Conservation (phyloP, 2,797 vertebrate species). For the Etheostoma perlongum region DNA sequence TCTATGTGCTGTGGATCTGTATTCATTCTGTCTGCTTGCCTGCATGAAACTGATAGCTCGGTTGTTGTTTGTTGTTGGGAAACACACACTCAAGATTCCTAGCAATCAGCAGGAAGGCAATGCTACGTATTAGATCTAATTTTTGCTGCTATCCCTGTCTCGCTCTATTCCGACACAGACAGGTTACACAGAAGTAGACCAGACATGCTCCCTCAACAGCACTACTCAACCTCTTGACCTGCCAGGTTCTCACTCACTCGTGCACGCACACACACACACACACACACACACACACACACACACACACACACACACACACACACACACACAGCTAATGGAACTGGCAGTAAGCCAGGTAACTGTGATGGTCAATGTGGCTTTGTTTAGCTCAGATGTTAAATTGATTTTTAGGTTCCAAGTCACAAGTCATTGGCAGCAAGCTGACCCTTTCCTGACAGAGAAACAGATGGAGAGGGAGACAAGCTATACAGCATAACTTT, state of each 20-base stretch:
- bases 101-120: conserved; percentile 41
- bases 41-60: conserved; percentile 29
- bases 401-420: conserved; percentile 68
- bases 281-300: neutral
- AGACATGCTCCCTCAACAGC: conserved; percentile 39
- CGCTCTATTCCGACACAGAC: conserved; percentile 11
- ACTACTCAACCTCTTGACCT: conserved; percentile 44
- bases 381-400: conserved; percentile 62
- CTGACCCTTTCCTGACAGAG: conserved; percentile 40
- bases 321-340: conserved; percentile 57
- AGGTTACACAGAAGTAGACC: conserved; percentile 25
- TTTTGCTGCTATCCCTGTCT: conserved; percentile 19
- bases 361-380: conserved; percentile 58
- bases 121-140: conserved; percentile 22
- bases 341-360: conserved; percentile 46
- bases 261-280: neutral
- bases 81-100: conserved; percentile 29
- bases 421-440: conserved; percentile 43
- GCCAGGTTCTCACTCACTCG: conserved; percentile 4
- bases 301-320: conserved; percentile 33
- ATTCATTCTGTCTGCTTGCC: conserved; percentile 12
- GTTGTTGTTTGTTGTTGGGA: conserved; percentile 2
- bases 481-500: conserved; percentile 15
- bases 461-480: neutral
- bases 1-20: neutral